These are phyloP conservation scores for Petrocephalus zakoni DNA, from an alignment of 2,113 vertebrate genomes.

Conservation along the genomic window DNA sequence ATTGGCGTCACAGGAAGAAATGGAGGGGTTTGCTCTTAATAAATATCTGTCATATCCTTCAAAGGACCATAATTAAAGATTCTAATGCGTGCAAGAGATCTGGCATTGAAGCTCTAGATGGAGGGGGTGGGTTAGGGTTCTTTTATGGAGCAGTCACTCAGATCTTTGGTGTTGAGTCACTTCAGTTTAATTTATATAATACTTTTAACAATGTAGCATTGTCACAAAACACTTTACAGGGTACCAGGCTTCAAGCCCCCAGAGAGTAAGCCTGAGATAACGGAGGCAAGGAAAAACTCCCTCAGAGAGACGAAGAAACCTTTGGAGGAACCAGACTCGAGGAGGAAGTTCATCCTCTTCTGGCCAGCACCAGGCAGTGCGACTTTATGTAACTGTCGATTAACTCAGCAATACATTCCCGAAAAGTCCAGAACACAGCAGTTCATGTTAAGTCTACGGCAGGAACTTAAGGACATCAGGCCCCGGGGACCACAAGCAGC, in stretches of 20 bases:
- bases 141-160: slow-evolving; percentile 35
- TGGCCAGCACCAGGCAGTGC: not conserved
- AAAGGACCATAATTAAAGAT: slow-evolving; percentile 58
- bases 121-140: slow-evolving; percentile 46
- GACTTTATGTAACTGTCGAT: not conserved
- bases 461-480: not conserved
- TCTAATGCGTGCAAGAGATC: slow-evolving; percentile 49
- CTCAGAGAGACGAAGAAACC: not conserved
- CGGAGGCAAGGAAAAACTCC: not conserved
- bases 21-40: slow-evolving; percentile 41
- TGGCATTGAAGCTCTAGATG: not conserved
- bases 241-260: not conserved
- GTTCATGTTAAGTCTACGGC: not conserved
- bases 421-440: not conserved
- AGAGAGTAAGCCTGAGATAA: not conserved
- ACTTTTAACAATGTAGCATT: not conserved
- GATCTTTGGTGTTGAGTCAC: slow-evolving; percentile 34
- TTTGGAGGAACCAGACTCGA: not conserved
- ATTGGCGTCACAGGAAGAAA: not conserved
- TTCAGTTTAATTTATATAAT: not conserved
- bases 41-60: slow-evolving; percentile 50
- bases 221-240: not conserved
- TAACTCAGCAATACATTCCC: slow-evolving; percentile 24
- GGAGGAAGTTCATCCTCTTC: not conserved
- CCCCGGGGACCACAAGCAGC: not conserved